Conservation (phyloP, 2,888 invertebrate species). For the Stratiomys singularior region DNA sequence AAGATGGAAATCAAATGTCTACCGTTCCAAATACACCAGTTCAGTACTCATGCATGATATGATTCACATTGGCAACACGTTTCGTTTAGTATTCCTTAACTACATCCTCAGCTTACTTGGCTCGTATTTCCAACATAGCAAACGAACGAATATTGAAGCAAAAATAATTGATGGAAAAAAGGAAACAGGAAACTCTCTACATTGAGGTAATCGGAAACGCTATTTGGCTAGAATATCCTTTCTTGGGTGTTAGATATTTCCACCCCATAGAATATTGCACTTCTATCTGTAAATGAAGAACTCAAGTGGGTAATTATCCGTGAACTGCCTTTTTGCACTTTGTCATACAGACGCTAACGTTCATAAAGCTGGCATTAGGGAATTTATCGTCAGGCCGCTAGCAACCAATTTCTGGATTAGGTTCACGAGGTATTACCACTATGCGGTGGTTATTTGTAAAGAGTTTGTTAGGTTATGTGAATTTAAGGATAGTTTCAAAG, state of each 20-base stretch:
- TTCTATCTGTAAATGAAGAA: not conserved
- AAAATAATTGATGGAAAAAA: constrained; percentile 33
- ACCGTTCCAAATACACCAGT: no score
- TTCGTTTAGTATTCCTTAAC: not conserved
- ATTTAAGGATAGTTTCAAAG: no score
- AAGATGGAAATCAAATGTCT: no score
- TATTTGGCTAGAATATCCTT: constrained; percentile 35
- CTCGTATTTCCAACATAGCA: constrained; percentile 1
- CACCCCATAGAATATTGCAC: no score
- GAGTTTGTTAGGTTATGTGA: no score
- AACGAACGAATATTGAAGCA: constrained; percentile 30
- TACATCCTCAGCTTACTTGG: not conserved
- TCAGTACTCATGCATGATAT: no score
- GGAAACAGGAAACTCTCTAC: constrained; percentile 25
- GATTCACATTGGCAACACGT: not conserved
- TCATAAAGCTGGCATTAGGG: no score
- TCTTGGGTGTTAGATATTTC: not conserved
- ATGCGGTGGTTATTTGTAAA: no score
- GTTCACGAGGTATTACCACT: no score
- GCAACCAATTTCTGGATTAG: no score
- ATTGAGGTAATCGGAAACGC: constrained; percentile 25
- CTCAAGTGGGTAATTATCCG: constrained; percentile 29
- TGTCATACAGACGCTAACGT: constrained; percentile 1
- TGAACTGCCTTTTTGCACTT: constrained; percentile 13
- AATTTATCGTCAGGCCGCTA: no score